Base-by-base conservation (phyloP, 2,113 vertebrate genomes). In the Burhinus bistriatus region DNA sequence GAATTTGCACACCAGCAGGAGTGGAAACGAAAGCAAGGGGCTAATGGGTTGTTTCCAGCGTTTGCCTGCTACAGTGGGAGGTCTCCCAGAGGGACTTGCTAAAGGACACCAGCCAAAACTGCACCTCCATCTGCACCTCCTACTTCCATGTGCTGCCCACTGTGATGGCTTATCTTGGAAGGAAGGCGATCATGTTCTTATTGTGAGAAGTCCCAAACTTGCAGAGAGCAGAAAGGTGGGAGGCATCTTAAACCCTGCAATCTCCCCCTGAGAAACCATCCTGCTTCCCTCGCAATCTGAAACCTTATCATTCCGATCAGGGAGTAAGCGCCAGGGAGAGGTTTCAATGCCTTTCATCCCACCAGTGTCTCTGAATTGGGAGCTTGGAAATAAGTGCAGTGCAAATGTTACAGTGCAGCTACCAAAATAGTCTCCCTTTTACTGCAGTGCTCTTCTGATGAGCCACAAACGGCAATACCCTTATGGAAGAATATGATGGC, bases 321-420 rank as follows among this genome's bases (percentile, higher is more conserved):
- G 15, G 45, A 92, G 25, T n/a, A 58, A 86, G 29, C 0, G 2
- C 55, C 83, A 59, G 51, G 76, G 40, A 86, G 64, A 66, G 42
- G 52, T 40, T 68, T 61, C 64, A 6, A 11, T 11, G 70, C 57
- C 76, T 79, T 92, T 90, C 52, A 92, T 81, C 59, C 59, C 0
- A 0, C 30, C 0, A 0, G 15, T 40, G 61, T 22, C 57, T 91
- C 76, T 1, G 0, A 54, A 89, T 18, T 64, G 30, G 29, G 69
- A 83, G 29, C 38, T 25, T 81, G 69, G 61, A 82, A 95, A 59
- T 38, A 78, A 66, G n/a, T 26, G 30, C 72, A 90, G 55, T 4
- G 34, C 65, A 82, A 62, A 73, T 29, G 47, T 19, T 83, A n/a
- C 3, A 36, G 45, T 26, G 54, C 59, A 89, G 40, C 55, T 55